These are phyloP conservation scores for Lithobates pipiens DNA, from an alignment of 2,797 vertebrate genomes.

Conservation along the genomic window DNA sequence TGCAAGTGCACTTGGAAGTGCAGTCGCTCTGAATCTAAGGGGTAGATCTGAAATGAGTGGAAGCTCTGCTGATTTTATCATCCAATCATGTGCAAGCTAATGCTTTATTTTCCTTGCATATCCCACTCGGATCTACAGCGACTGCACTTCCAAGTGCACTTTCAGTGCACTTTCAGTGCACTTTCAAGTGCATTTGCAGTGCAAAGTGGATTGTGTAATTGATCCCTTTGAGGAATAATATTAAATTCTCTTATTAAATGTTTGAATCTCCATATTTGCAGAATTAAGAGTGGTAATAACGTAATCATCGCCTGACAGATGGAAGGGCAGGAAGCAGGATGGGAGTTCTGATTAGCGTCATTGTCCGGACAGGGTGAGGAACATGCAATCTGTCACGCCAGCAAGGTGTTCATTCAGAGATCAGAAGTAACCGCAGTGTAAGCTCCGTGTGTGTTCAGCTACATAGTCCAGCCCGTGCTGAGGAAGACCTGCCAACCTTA, in stretches of 20 bases:
- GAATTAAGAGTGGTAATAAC: constrained; percentile 16
- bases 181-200: no score
- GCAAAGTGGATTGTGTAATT: neutral
- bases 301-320: constrained; percentile 52
- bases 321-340: constrained; percentile 45
- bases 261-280: neutral
- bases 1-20: no score
- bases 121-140: no score
- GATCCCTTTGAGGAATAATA: neutral
- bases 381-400: constrained; percentile 51
- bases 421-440: constrained; percentile 29
- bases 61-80: no score
- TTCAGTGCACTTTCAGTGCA: no score
- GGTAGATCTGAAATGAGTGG: no score
- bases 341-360: constrained; percentile 49
- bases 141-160: no score
- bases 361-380: constrained; percentile 36
- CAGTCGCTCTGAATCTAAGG: no score
- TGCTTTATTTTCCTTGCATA: no score
- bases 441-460: constrained; percentile 43
- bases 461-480: constrained; percentile 21
- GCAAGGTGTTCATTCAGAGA: constrained; percentile 34
- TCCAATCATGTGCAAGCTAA: no score
- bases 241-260: no score
- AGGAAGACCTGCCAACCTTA: constrained; percentile 49